A percentile compares a stretch with the other conserved stretches of the same genome.
phyloP scores from a whole-genome alignment of 2,113 vertebrate species.

The Sialia sialis region DNA sequence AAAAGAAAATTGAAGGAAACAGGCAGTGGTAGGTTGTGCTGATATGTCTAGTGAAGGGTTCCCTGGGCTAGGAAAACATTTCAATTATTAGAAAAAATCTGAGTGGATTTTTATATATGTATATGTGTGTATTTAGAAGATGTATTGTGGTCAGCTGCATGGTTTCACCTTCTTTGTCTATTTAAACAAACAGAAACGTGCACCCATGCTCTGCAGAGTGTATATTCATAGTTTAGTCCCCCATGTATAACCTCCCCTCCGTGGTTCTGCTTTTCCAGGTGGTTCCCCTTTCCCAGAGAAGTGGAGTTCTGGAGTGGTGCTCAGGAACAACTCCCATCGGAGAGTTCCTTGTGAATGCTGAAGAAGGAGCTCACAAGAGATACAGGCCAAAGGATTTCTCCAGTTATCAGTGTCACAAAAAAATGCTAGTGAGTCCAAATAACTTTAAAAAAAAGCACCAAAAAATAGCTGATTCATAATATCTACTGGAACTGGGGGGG shows the following conservation, averaged over 20 bases:
- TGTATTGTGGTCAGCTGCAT: background rate
- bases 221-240: accelerated
- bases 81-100: background rate
- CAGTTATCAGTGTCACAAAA: slow-evolving; percentile 75
- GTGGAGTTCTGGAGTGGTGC: slow-evolving; percentile 96
- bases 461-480: background rate
- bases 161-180: background rate
- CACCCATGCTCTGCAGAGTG: background rate
- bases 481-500: background rate
- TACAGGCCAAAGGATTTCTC: slow-evolving; percentile 86
- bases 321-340: slow-evolving; percentile 91
- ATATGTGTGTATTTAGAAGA: background rate
- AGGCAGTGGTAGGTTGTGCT: background rate
- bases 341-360: slow-evolving; percentile 84
- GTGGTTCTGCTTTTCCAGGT: slow-evolving; percentile 73
- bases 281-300: slow-evolving; percentile 94
- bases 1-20: background rate
- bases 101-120: background rate
- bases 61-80: background rate
- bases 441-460: background rate
- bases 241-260: background rate
- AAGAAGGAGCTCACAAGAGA: slow-evolving; percentile 87
- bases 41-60: background rate
- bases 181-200: background rate
- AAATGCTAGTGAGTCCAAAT: slow-evolving; percentile 81